A percentile compares a stretch with the other conserved stretches of the same genome.
These are phyloP conservation scores for Mylabris sibirica DNA, from an alignment of 2,888 invertebrate genomes.

Conservation along the genomic window DNA sequence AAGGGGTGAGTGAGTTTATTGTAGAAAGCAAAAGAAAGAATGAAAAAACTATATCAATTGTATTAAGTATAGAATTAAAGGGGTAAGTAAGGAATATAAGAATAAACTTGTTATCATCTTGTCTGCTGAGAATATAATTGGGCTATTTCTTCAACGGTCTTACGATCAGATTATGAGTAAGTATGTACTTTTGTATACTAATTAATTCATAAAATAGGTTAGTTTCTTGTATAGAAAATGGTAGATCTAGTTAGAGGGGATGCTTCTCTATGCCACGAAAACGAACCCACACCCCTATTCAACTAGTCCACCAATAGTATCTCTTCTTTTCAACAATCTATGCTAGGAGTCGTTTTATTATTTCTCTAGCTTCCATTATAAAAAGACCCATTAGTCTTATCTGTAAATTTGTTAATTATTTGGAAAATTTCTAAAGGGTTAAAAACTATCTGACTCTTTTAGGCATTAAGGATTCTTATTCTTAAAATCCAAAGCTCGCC, in stretches of 20 bases:
- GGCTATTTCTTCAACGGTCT: conserved; percentile 1
- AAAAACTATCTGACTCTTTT: no score
- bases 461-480: no score
- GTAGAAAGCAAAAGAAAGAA: neutral
- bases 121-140: neutral
- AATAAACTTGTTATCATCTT: neutral
- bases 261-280: neutral
- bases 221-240: no score
- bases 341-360: neutral
- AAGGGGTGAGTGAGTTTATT: neutral
- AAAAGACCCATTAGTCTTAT: no score
- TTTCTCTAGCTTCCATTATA: no score
- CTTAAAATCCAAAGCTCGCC: no score
- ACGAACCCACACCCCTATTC: neutral
- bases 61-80: neutral
- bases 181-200: no score
- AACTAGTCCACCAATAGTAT: neutral
- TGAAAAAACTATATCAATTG: neutral
- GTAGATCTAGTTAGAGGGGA: no score
- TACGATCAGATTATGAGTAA: no score
- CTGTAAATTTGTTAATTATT: no score
- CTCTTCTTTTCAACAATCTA: neutral
- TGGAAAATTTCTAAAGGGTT: no score
- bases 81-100: neutral
- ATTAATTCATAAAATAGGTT: no score